Conservation (phyloP, 2,888 invertebrate species). For the Eupithecia tripunctaria region DNA sequence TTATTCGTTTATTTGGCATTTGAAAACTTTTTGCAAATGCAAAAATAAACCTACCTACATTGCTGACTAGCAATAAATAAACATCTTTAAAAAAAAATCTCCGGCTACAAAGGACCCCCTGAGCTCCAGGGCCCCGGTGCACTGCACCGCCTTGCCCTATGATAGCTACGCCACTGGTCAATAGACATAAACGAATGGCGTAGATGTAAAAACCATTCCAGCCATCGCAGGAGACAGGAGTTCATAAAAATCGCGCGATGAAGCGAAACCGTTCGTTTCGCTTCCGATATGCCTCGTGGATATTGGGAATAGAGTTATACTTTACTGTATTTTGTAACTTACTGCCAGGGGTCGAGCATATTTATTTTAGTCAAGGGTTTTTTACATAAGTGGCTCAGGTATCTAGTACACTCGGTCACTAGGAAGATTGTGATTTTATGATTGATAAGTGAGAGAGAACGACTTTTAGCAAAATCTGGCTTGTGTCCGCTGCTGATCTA, state of each 20-base stretch:
- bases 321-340: neutral
- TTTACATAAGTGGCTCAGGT: neutral
- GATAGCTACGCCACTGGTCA: no score
- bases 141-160: no score
- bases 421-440: no score
- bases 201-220: neutral
- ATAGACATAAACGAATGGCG: neutral
- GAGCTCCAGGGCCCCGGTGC: no score
- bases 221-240: slow-evolving; percentile 57
- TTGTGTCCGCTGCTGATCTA: neutral
- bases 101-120: no score
- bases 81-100: no score
- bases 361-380: neutral
- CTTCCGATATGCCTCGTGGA: slow-evolving; percentile 41
- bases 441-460: no score
- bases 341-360: neutral
- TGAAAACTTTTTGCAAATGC: no score
- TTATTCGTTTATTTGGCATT: no score
- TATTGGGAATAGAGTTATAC: slow-evolving; percentile 24
- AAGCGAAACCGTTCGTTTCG: slow-evolving; percentile 49
- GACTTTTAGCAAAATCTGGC: neutral
- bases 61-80: no score
- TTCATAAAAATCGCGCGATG: slow-evolving; percentile 61
- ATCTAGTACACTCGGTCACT: neutral
- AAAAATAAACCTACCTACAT: no score